Percentiles rank a stretch among this genome's conserved stretches.
These are phyloP conservation scores for Hypothenemus hampei DNA, from an alignment of 1,140 invertebrate species.

Conservation along the genomic window DNA sequence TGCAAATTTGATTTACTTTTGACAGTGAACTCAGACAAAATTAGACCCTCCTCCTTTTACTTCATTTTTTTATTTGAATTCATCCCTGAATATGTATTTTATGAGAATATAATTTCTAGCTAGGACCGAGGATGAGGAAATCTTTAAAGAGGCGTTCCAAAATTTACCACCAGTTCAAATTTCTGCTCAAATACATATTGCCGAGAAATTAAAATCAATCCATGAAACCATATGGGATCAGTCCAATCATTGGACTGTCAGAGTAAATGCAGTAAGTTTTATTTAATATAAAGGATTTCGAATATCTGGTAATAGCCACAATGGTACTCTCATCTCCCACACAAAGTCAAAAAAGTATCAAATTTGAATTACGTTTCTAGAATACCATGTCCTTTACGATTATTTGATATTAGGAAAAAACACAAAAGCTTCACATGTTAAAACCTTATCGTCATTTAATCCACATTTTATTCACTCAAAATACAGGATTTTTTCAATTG, in stretches of 20 bases:
- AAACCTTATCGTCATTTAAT: too few species aligned
- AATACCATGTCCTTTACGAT: too few species aligned
- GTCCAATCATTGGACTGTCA: conserved; percentile 87
- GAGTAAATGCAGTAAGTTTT: conserved; percentile 73
- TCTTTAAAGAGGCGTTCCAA: conserved; percentile 81
- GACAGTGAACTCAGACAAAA: conserved; percentile 39
- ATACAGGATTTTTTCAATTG: conserved; percentile 16
- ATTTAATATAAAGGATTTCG: too few species aligned
- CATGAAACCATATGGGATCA: conserved; percentile 73
- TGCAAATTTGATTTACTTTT: not conserved
- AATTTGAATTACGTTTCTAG: too few species aligned
- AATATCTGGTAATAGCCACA: too few species aligned
- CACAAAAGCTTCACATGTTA: too few species aligned
- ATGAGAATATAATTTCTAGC: conserved; percentile 50
- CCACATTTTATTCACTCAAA: too few species aligned
- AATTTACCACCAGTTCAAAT: conserved; percentile 75
- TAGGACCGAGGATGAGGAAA: conserved; percentile 83
- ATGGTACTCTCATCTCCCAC: too few species aligned
- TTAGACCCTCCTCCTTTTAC: conserved; percentile 14
- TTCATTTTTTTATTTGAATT: not conserved
- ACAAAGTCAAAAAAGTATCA: too few species aligned
- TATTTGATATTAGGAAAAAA: too few species aligned
- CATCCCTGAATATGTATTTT: not conserved
- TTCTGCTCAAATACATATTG: conserved; percentile 77
- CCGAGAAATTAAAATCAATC: conserved; percentile 75